A percentile compares a stretch with the other conserved stretches of the same genome.
These are phyloP conservation scores for Patella caerulea DNA, from an alignment of 2,888 invertebrate genomes.

Conservation along the genomic window DNA sequence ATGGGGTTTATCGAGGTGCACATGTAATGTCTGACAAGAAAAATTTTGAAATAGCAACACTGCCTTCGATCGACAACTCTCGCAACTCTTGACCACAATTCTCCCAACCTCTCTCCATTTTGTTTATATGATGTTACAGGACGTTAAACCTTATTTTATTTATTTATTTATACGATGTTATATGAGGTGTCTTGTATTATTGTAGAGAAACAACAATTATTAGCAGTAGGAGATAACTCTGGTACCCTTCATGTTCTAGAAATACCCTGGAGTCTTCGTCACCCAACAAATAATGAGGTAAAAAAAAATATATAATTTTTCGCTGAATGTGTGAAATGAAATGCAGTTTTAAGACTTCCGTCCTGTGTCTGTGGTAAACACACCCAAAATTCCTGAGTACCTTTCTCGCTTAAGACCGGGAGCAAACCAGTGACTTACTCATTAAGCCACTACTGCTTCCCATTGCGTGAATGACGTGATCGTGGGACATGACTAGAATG, in stretches of 20 bases:
- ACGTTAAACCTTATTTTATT: no score
- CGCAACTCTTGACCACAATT: no score
- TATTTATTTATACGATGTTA: no score
- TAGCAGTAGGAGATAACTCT: slow-evolving; percentile 69
- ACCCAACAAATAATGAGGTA: slow-evolving; percentile 68
- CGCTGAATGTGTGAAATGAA: neutral
- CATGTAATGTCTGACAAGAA: no score
- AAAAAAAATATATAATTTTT: slow-evolving; percentile 8
- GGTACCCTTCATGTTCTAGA: slow-evolving; percentile 71
- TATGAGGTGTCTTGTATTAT: neutral
- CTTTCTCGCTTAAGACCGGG: neutral
- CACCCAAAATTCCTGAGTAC: neutral
- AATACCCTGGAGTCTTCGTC: slow-evolving; percentile 70
- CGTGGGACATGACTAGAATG: no score
- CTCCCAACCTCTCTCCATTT: no score
- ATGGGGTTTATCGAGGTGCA: no score
- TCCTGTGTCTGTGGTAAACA: neutral
- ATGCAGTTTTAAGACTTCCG: neutral
- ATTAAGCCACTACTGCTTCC: neutral
- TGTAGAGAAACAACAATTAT: slow-evolving; percentile 69
- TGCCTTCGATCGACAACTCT: no score
- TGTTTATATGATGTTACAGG: no score
- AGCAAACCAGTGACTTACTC: neutral
- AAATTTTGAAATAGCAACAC: no score
- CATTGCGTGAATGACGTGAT: neutral